Percentiles rank a stretch among this genome's conserved stretches.
phyloP scores from a whole-genome alignment of 2,113 vertebrate genomes.

The Microtus oregoni region DNA sequence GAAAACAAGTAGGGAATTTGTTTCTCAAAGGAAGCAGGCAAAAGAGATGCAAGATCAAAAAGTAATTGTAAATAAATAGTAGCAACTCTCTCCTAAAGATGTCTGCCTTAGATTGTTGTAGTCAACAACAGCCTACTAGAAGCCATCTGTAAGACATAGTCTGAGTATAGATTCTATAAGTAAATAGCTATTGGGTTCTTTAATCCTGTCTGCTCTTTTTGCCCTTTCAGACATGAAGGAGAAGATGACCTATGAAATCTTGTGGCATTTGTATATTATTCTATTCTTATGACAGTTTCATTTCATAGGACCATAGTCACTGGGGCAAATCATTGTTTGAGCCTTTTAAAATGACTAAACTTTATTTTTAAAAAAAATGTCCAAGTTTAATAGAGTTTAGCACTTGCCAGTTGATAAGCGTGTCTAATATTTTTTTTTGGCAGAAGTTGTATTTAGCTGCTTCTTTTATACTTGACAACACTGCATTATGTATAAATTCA shows the following conservation, averaged over 20 bases:
- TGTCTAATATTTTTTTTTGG: slow-evolving; percentile 41
- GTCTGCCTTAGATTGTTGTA: not conserved
- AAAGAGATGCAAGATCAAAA: not conserved
- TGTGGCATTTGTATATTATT: not conserved
- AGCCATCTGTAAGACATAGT: not conserved
- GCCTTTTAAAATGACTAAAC: not conserved
- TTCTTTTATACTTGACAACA: slow-evolving; percentile 52
- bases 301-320: not conserved
- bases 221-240: not conserved
- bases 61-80: not conserved
- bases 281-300: not conserved
- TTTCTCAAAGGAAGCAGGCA: not conserved
- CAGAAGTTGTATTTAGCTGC: slow-evolving; percentile 55
- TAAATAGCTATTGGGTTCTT: not conserved
- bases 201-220: not conserved
- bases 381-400: slow-evolving; percentile 19
- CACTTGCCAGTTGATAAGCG: not conserved
- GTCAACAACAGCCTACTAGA: not conserved
- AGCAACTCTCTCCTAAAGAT: not conserved
- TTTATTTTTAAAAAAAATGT: not conserved
- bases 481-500: slow-evolving; percentile 61
- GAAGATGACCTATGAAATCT: not conserved
- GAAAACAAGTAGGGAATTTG: not conserved
- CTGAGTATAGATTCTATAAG: not conserved
- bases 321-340: not conserved